Evolutionary conservation across 1,140 invertebrate species (phyloP).

Genomic region (Nasonia giraulti): DNA sequence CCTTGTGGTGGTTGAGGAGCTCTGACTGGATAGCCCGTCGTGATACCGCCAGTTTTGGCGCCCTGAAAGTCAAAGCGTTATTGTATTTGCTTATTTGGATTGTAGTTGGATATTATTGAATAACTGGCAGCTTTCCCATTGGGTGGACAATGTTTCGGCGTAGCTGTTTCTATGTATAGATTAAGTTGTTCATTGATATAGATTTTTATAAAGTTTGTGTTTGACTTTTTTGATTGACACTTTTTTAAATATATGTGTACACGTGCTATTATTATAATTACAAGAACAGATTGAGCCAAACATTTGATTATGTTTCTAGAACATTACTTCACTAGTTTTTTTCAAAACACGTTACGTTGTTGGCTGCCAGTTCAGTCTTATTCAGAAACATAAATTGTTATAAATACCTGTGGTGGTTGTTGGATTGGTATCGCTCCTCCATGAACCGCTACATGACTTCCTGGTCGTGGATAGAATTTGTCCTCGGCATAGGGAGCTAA

Average conservation of each 20-base stretch:
- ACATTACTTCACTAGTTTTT: background rate
- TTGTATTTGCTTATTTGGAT: background rate
- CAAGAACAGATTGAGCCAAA: background rate
- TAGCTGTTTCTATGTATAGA: background rate
- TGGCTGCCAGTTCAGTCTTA: too few species aligned
- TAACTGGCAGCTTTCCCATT: background rate
- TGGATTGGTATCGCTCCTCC: slow-evolving; percentile 75
- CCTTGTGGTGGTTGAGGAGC: slow-evolving; percentile 68
- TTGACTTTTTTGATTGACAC: background rate
- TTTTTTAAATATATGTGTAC: too few species aligned
- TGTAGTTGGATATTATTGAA: background rate
- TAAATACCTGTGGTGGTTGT: slow-evolving; percentile 73
- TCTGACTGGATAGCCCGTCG: slow-evolving; percentile 76
- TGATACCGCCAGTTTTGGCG: slow-evolving; percentile 76
- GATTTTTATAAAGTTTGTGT: background rate
- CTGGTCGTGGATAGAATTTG: slow-evolving; percentile 71
- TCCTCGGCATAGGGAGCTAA: slow-evolving; percentile 68
- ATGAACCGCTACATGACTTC: slow-evolving; percentile 73
- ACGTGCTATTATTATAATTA: too few species aligned
- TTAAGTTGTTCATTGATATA: background rate
- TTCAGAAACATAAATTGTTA: too few species aligned
- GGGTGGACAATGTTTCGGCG: background rate
- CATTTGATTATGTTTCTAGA: slow-evolving; percentile 9
- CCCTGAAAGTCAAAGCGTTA: slow-evolving; percentile 61
- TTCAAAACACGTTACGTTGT: too few species aligned